Conservation (phyloP, 1,140 invertebrate species). For the Drosophila tani region DNA sequence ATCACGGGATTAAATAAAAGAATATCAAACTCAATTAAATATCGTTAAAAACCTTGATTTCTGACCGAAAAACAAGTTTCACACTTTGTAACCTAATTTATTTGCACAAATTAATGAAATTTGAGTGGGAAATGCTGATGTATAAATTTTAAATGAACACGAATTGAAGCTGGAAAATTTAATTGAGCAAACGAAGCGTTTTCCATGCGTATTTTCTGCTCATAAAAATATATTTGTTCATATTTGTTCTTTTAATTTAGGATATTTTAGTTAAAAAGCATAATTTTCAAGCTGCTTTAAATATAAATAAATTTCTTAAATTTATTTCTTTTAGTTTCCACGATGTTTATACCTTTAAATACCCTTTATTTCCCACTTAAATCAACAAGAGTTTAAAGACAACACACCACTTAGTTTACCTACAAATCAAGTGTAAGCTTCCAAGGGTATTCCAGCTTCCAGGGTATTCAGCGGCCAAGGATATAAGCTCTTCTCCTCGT, state of each 20-base stretch:
- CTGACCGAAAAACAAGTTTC: not conserved
- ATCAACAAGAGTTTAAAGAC: not conserved
- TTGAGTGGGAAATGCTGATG: not conserved
- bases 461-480: constrained; percentile 19
- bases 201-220: not conserved
- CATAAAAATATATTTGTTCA: too few relatives aligned
- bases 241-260: not conserved
- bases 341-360: too few relatives aligned
- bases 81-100: not conserved
- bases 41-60: not conserved
- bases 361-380: not conserved
- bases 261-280: not conserved
- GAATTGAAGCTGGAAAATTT: not conserved
- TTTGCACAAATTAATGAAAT: not conserved
- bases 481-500: constrained; percentile 9
- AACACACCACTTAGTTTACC: constrained; percentile 3
- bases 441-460: constrained; percentile 21
- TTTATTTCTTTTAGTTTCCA: too few relatives aligned
- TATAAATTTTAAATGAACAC: not conserved
- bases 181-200: not conserved
- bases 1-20: too few relatives aligned
- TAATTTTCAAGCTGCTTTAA: too few relatives aligned
- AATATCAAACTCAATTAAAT: too few relatives aligned
- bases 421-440: constrained; percentile 3
- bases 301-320: too few relatives aligned